Conservation (phyloP, 2,888 invertebrate species). For the Drosophila helvetica region DNA sequence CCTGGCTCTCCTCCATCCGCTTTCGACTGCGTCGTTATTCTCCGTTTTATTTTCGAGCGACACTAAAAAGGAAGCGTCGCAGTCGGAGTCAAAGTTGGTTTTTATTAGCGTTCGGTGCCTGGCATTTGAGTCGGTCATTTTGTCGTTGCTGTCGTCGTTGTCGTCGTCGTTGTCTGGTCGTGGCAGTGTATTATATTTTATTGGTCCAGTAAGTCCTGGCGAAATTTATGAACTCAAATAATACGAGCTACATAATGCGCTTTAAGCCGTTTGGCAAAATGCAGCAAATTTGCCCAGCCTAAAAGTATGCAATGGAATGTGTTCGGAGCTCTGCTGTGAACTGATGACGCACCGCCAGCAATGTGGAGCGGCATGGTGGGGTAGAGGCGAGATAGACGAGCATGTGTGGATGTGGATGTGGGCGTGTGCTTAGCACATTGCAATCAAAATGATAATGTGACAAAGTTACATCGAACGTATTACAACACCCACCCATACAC, state of each 20-base stretch:
- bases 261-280: constrained; percentile 42
- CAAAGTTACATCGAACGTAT: constrained; percentile 65
- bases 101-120: constrained; percentile 59
- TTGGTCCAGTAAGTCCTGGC: constrained; percentile 50
- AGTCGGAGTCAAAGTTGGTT: constrained; percentile 60
- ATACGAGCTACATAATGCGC: constrained; percentile 3
- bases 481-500: constrained; percentile 28
- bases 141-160: constrained; percentile 35
- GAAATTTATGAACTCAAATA: constrained; percentile 58
- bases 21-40: constrained; percentile 59
- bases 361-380: neutral
- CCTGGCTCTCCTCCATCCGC: constrained; percentile 21
- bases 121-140: constrained; percentile 58
- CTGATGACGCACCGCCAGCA: neutral
- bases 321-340: constrained; percentile 10
- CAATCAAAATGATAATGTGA: constrained; percentile 70
- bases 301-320: constrained; percentile 52
- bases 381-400: constrained; percentile 7
- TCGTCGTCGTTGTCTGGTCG: constrained; percentile 43
- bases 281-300: constrained; percentile 54
- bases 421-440: constrained; percentile 66
- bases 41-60: constrained; percentile 73
- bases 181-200: constrained; percentile 75
- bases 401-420: constrained; percentile 9
- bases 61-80: constrained; percentile 67